Base-by-base conservation (phyloP, 2,113 vertebrate genomes). In the Orycteropus afer region DNA sequence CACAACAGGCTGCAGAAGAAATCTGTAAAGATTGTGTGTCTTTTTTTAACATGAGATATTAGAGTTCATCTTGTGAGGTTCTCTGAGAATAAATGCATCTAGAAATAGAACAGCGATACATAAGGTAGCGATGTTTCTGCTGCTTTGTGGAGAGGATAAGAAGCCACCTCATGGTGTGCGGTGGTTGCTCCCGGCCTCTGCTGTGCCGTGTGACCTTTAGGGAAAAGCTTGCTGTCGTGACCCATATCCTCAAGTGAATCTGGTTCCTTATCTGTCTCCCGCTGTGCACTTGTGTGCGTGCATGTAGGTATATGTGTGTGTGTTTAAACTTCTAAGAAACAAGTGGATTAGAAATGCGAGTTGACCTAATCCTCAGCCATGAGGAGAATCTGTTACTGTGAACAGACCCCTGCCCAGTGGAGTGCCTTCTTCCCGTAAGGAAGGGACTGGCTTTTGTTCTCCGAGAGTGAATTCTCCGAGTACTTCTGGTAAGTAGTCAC, bases 221-320 rank as follows among this genome's bases (percentile, higher is more conserved):
- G 55, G 32, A 29, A 8, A 27, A 15, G 22, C n/a, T 12, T 65
- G 47, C 53, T 15, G 22, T 53, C 76, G 12, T 27, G 45, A 32
- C 61, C 7, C 2, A 2, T 22, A 12, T 37, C 42, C 47, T 85
- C 53, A 49, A 40, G 55, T 5, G 49, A 91, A 34, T 51, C 45
- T 32, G 1, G 27, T 79, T 40, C 71, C 80, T 29, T 53, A 14
- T 15, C 42, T 32, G 25, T 69, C 27, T 90, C 47, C 37, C 51
- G 14, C 4, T 55, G 49, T 10, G 1, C 29, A 13, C 14, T 2
- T 18, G 1, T 5, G 5, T 11, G 6, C 25, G 14, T 45, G n/a
- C n/a, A n/a, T 37, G 5, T 49, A 2, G 25, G 3, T 29, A 0
- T 23, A 11, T 7, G 23, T 20, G 1, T 6, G 5, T 9, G 7